These are phyloP conservation scores for Girardinichthys multiradiatus DNA, from an alignment of 2,113 vertebrate species.

Conservation along the genomic window DNA sequence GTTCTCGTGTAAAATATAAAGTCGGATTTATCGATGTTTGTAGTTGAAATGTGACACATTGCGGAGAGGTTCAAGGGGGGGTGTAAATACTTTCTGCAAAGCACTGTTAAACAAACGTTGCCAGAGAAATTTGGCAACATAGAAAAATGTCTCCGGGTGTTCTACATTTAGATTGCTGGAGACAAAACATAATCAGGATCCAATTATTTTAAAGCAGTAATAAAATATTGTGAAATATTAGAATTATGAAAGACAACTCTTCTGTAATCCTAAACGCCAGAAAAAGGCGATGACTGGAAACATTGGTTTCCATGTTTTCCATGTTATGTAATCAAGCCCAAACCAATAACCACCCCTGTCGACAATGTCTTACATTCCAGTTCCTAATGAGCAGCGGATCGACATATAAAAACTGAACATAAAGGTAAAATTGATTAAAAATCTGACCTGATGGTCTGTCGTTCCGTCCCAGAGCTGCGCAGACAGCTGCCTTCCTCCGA, in stretches of 20 bases:
- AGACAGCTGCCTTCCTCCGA: slow-evolving; percentile 91
- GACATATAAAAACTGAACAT: too few species aligned
- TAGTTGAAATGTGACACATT: too few species aligned
- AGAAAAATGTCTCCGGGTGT: background rate
- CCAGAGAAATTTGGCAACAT: too few species aligned
- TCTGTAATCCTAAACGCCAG: background rate
- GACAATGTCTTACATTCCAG: too few species aligned
- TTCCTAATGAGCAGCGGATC: too few species aligned
- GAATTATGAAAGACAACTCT: background rate
- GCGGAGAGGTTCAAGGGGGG: too few species aligned
- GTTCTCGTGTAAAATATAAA: too few species aligned
- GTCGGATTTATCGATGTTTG: too few species aligned
- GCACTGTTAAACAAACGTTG: too few species aligned
- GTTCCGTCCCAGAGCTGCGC: slow-evolving; percentile 90
- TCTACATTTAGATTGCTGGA: background rate
- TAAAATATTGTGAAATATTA: background rate
- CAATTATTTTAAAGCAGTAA: background rate
- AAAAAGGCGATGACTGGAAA: background rate
- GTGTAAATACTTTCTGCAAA: background rate
- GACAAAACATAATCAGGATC: background rate
- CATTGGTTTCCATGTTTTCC: background rate
- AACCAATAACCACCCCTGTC: too few species aligned
- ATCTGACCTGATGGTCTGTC: slow-evolving; percentile 91
- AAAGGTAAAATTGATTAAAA: background rate
- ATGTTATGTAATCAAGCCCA: too few species aligned